Conservation (phyloP, 2,797 vertebrate species). For the Phalloptychus januarius region DNA sequence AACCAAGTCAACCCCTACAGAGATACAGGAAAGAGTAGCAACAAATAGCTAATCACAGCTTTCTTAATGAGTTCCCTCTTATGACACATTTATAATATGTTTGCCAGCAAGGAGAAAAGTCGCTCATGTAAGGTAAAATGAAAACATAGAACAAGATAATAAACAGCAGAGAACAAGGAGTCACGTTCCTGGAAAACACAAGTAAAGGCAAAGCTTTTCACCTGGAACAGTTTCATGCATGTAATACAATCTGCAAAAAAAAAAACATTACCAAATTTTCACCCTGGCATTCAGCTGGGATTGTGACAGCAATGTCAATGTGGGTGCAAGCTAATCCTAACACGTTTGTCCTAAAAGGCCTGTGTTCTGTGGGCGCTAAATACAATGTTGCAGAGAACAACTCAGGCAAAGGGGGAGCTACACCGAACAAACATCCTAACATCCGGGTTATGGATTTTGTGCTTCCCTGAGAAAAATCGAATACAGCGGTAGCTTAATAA, state of each 20-base stretch:
- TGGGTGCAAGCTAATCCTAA: conserved; percentile 45
- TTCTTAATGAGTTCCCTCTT: background rate
- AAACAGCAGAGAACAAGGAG: background rate
- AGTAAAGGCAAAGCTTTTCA: background rate
- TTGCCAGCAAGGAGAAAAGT: background rate
- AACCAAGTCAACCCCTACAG: background rate
- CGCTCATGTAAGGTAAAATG: background rate
- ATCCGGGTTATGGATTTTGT: conserved; percentile 25
- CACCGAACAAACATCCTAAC: conserved; percentile 31
- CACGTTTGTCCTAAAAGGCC: conserved; percentile 44
- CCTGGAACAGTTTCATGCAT: background rate
- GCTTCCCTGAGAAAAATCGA: conserved; percentile 20
- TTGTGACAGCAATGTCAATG: conserved; percentile 42
- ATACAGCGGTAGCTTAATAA: conserved; percentile 15
- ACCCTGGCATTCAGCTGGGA: conserved; percentile 42
- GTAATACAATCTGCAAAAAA: background rate
- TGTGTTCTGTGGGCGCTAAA: conserved; percentile 32
- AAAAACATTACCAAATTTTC: conserved; percentile 36
- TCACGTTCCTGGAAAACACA: background rate
- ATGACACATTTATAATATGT: background rate
- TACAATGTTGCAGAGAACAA: conserved; percentile 14
- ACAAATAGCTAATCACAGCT: background rate
- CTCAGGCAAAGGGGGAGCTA: conserved; percentile 22
- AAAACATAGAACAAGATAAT: background rate
- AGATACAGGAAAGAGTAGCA: background rate